Evolutionary conservation across 2,113 vertebrate genomes (phyloP), one percentile per base, ranked within the genome.

Genomic region (Sander vitreus): DNA sequence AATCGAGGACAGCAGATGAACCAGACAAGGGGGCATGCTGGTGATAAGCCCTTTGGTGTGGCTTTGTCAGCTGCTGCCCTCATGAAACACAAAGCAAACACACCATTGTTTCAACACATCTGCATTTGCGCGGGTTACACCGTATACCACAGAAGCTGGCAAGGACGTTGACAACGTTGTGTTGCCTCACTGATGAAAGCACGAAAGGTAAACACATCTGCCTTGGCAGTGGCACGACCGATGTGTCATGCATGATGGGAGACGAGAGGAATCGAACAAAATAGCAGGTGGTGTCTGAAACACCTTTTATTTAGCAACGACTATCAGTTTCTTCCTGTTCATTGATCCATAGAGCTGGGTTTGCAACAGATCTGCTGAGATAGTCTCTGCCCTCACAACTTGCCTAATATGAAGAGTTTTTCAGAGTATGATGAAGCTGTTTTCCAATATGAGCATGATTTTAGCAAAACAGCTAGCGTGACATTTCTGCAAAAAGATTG

Each of bases 191-290:
- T 86, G 85, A 85, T 45, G 57, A 83, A 78, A 83, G 79, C 69
- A 51, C 11, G 71, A 71, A 83, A 91, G 63, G 85, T 81, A 91
- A 90, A 93, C 81, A 94, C 84, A 86, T 90, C 83, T 72, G 85
- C 73, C 71, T 53, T 51, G 50, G 73, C 69, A 13, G 18, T 53
- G 64, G 67, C 76, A 79, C 55, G 19, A 66, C 78, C 54, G 43
- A 63, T 18, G 67, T 13, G 51, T 81, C 84, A 80, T 30, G 66
- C 70, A 59, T 64, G 81, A 80, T 1, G 14, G 59, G 73, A 80
- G 54, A 80, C 2, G 25, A 73, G 73, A 62, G 60, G n/a, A 76
- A 82, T 80, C 58, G 47, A 82, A 80, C 78, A 62, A 68, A 77
- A 68, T 85, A 89, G 80, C 81, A 50, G 54, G 59, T 13, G 11